Evolutionary conservation across 2,797 vertebrate species (phyloP), one percentile per base, ranked within the genome.

Genomic region (Ispidina lecontei): DNA sequence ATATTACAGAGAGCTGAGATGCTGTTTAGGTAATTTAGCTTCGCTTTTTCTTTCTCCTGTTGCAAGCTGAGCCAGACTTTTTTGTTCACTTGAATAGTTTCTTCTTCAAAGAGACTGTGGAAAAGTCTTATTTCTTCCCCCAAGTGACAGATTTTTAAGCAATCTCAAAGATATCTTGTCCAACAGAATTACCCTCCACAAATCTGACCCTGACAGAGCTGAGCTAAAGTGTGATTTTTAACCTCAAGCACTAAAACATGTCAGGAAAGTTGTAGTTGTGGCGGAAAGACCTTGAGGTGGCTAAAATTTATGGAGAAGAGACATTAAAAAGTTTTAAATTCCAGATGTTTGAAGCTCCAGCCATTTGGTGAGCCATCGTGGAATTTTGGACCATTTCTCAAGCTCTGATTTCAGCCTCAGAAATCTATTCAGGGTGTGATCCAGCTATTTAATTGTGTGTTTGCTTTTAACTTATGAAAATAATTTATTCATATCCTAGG

Each of bases 341-440:
- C 94, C 97, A 97, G 96, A 88, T 96, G 95, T 87, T 94, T 67
- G 31, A 33, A 76, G 75, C 55, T 75, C 79, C 87, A 90, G 94
- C 86, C 90, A 73, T 92, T 96, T 95, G 94, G 91, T 79, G 67
- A 92, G 76, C 0, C 26, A 71, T 87, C 10, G 5, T 79, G 93
- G 92, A 93, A 80, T 87, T 87, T 55, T 81, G 91, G 95, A 87
- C 33, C 0, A 0, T 69, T 89, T 67, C 73, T 93, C 69, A 52
- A 65, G 69, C 26, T 26, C n/a, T 7, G 11, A 44, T 79, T 83
- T 71, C 47, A 72, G 51, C 28, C 69, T 72, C 58, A 56, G 73
- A 49, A 83, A 87, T 43, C 21, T 26, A 2, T 23, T 60, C 65
- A 75, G 72, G 49, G 47, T 26, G 63, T 15, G 28, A 33, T 33